Conservation (phyloP, 2,888 invertebrate species). For the Heliconius cydno region DNA sequence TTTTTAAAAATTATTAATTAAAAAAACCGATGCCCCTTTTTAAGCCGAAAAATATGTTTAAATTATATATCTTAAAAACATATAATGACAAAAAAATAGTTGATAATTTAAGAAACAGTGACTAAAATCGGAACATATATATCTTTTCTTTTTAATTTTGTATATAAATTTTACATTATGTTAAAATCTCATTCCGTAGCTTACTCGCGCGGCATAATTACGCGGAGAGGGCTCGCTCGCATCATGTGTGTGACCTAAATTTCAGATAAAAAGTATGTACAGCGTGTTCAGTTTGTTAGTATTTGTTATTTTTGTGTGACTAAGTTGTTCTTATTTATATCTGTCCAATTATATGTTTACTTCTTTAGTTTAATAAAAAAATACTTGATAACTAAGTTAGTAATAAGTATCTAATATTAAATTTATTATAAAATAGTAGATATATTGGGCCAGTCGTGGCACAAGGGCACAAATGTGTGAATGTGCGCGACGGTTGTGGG, state of each 20-base stretch:
- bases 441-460: too few relatives aligned
- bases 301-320: slow-evolving; percentile 15
- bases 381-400: too few relatives aligned
- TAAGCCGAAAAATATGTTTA: too few relatives aligned
- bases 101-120: background rate
- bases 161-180: slow-evolving; percentile 37
- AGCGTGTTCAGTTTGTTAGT: slow-evolving; percentile 30
- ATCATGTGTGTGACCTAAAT: slow-evolving; percentile 46
- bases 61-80: too few relatives aligned
- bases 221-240: slow-evolving; percentile 42
- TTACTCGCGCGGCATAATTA: slow-evolving; percentile 46
- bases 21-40: too few relatives aligned
- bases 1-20: too few relatives aligned
- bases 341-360: background rate
- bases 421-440: too few relatives aligned
- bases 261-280: slow-evolving; percentile 39
- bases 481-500: too few relatives aligned
- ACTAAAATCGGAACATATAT: background rate
- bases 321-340: slow-evolving; percentile 2
- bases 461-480: too few relatives aligned
- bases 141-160: slow-evolving; percentile 19
- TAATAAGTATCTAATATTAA: too few relatives aligned
- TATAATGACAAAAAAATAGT: too few relatives aligned
- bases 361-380: too few relatives aligned
- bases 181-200: slow-evolving; percentile 43